Base-by-base conservation (phyloP, 2,113 vertebrate genomes). In the Turdus rufiventris region DNA sequence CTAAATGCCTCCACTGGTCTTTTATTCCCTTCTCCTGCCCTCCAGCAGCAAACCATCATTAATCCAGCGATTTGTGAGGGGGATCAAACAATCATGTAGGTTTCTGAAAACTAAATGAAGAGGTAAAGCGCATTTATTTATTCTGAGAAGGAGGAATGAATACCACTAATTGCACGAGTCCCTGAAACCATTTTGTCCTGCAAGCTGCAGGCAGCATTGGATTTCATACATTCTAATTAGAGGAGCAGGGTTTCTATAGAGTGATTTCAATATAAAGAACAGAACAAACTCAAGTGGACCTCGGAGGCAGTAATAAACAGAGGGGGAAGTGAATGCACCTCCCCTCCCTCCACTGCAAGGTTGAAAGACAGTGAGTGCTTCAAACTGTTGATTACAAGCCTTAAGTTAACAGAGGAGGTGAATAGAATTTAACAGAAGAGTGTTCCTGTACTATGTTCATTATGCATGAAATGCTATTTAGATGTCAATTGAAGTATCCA, bases 391-490 rank as follows among this genome's bases (percentile, higher is more conserved):
- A 70, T 94, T 86, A 73, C 3, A 12, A 74, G 86, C 86, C 72
- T 93, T 89, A 92, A 80, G 63, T 89, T 87, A 87, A 68, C 57
- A 83, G 84, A 65, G 85, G 51, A 58, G 75, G 85, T 75, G 92
- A 93, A 91, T 67, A 91, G 91, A 88, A 56, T 85, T 96, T 71
- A 93, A 91, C 48, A 89, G 91, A 95, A 94, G 88, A 85, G 82
- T 93, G 89, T 85, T 90, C 78, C 88, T 95, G 65, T 96, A 45
- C 80, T 92, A 77, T 90, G 77, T 83, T 96, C 38, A 47, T 95
- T 94, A 95, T 97, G 77, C 94, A 96, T 89, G 88, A 96, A 96
- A 96, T 92, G 83, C 82, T 95, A 88, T 76, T 97, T 96, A 96
- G 89, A 85, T 97, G 94, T 97, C 78, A 88, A 58, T 78, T 97